Conservation (phyloP, 2,113 vertebrate species). For the Columbina picui region DNA sequence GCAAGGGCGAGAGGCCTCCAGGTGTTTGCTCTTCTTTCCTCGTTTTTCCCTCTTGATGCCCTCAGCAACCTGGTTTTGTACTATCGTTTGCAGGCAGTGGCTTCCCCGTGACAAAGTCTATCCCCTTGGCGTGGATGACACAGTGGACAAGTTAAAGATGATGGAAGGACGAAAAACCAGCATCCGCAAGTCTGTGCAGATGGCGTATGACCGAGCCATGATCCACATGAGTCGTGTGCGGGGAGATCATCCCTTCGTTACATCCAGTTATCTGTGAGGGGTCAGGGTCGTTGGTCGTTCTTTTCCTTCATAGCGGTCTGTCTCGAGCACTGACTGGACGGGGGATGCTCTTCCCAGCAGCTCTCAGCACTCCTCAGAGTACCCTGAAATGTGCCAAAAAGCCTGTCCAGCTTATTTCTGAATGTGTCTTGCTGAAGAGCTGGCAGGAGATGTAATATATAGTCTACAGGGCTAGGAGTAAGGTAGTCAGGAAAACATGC, state of each 20-base stretch:
- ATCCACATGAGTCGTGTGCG: constrained; percentile 92
- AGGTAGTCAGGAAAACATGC: background rate
- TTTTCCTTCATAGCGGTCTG: background rate
- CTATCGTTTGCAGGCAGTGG: constrained; percentile 89
- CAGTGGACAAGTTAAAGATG: constrained; percentile 94
- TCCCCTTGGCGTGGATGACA: constrained; percentile 90
- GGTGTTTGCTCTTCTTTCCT: background rate
- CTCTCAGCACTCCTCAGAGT: background rate
- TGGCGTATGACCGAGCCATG: constrained; percentile 96
- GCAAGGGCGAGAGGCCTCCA: background rate
- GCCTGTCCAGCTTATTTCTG: constrained; percentile 33
- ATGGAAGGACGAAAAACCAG: constrained; percentile 95
- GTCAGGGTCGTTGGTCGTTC: background rate
- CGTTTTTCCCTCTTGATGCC: accelerated
- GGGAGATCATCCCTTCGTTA: constrained; percentile 86
- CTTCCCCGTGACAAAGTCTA: constrained; percentile 92
- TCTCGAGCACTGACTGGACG: background rate
- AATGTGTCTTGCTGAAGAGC: constrained; percentile 53
- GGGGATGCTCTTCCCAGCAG: background rate
- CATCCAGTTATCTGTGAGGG: constrained; percentile 86
- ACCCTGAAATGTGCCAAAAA: constrained; percentile 76
- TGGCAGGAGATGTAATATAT: constrained; percentile 32
- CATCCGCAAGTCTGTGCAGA: constrained; percentile 97
- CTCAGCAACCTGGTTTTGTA: accelerated
- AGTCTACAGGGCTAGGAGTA: background rate